Evolutionary conservation across 1,140 invertebrate species (phyloP), one percentile per base, ranked within the genome.

Genomic region (Zaprionus gabonicus): DNA sequence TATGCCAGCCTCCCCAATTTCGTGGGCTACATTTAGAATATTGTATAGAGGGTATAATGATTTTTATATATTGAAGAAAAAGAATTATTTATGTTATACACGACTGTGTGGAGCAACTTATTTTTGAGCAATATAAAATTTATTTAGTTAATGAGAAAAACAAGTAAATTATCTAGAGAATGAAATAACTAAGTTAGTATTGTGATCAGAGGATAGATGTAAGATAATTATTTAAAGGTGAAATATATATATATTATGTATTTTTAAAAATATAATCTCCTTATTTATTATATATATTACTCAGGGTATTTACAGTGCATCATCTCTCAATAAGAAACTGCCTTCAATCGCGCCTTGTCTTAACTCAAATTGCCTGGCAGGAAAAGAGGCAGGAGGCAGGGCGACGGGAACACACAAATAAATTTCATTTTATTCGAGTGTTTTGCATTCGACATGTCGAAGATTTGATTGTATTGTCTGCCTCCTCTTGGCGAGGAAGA

Each of bases 401-500:
- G n/a, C 1, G 65, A 9, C 9, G 31, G 57, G 63, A 70, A 78
- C 77, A 78, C 76, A 83, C 84, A 87, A 88, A 88, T 88, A 82
- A 88, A 88, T 88, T 88, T 81, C 71, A 84, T 88, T 88, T 79
- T 71, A 78, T 88, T 84, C 81, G 60, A 86, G 82, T 83, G 72
- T 63, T 88, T 83, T 86, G 78, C 81, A 86, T 77, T 65, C 68
- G 69, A 72, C 68, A 79, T 51, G 68, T 38, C 68, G 49, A 46
- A 34, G 64, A 59, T 74, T 74, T 81, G 83, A 87, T 87, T 87
- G 83, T 83, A 80, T 86, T 85, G 46, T 20, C 12, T 49, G 44
- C 15, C 36, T 38, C 15, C n/a, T n/a, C 6, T n/a, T 17, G 46
- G 20, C 46, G 76, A 66, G 25, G 27, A 51, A 49, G 25, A 71